Percentiles rank a stretch among this genome's conserved stretches.
Evolutionary conservation across 2,888 invertebrate genomes (phyloP).

Genomic region (Eupeodes luniger): DNA sequence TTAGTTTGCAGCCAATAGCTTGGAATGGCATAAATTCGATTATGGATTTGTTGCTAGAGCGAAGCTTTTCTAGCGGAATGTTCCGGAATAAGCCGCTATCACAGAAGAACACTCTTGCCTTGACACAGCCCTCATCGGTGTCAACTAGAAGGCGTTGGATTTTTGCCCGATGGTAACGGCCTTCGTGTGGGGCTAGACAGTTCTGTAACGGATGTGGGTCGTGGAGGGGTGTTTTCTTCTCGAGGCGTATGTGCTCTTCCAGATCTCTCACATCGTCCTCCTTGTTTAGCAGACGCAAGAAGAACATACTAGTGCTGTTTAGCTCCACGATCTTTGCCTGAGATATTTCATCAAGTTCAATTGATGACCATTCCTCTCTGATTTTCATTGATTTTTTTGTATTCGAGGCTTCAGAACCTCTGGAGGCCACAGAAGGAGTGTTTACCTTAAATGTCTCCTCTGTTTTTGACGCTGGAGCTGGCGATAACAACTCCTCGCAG

Average conservation of each 20-base stretch:
- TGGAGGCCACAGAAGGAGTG: not conserved
- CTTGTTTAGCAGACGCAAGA: conserved; percentile 29
- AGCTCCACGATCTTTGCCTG: conserved; percentile 39
- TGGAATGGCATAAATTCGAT: conserved; percentile 78
- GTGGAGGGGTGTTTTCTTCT: conserved; percentile 13
- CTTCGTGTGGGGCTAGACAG: conserved; percentile 77
- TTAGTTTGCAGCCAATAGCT: conserved; percentile 78
- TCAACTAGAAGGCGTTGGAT: conserved; percentile 75
- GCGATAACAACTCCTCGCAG: not conserved
- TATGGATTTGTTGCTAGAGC: conserved; percentile 30
- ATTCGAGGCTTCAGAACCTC: not conserved
- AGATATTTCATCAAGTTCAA: conserved; percentile 46
- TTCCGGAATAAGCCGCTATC: conserved; percentile 47
- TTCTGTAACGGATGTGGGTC: conserved; percentile 77
- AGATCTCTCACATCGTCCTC: conserved; percentile 44
- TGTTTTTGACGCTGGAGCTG: not conserved
- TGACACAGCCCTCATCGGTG: conserved; percentile 57
- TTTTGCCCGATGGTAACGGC: conserved; percentile 78
- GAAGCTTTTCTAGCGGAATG: conserved; percentile 30
- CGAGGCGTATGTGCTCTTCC: conserved; percentile 21
- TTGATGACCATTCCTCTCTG: conserved; percentile 47
- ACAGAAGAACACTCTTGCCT: conserved; percentile 61
- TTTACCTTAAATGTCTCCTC: not conserved
- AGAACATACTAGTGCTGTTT: conserved; percentile 44
- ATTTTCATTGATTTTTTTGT: not conserved